These are phyloP conservation scores for Maniola jurtina DNA, from an alignment of 1,140 invertebrate genomes.

Conservation along the genomic window DNA sequence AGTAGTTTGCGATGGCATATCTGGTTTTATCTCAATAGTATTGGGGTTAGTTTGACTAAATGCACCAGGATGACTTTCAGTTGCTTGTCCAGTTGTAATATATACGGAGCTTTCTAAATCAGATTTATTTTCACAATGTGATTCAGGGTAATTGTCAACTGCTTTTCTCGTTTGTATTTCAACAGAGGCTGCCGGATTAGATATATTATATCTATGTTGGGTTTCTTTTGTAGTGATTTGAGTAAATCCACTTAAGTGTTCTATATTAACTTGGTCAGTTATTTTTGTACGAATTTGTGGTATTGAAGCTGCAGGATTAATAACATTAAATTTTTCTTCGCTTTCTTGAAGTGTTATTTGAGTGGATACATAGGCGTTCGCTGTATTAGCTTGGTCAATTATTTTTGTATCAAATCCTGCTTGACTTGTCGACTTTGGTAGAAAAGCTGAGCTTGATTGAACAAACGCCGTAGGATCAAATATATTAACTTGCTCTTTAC, in stretches of 20 bases:
- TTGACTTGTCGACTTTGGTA: neutral
- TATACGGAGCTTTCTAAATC: no score
- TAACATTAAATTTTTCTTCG: neutral
- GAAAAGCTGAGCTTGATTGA: no score
- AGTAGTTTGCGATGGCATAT: neutral
- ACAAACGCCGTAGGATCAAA: neutral
- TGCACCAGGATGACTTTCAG: neutral
- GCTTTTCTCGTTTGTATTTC: no score
- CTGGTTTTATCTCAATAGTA: neutral
- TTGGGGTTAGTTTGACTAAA: neutral
- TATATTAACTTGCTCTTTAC: neutral
- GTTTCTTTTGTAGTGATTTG: neutral
- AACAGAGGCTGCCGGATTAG: neutral
- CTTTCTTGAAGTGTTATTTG: neutral
- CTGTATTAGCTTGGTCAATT: neutral
- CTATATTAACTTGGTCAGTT: neutral
- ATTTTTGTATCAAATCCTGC: neutral
- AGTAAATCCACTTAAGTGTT: no score
- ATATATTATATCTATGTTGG: neutral
- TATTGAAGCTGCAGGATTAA: conserved; percentile 1
- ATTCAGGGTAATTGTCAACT: no score
- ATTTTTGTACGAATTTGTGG: neutral
- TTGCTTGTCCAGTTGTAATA: neutral
- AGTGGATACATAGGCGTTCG: neutral
- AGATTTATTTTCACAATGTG: no score